Conservation (phyloP, 2,113 vertebrate species). For the Cyanocitta stelleri region DNA sequence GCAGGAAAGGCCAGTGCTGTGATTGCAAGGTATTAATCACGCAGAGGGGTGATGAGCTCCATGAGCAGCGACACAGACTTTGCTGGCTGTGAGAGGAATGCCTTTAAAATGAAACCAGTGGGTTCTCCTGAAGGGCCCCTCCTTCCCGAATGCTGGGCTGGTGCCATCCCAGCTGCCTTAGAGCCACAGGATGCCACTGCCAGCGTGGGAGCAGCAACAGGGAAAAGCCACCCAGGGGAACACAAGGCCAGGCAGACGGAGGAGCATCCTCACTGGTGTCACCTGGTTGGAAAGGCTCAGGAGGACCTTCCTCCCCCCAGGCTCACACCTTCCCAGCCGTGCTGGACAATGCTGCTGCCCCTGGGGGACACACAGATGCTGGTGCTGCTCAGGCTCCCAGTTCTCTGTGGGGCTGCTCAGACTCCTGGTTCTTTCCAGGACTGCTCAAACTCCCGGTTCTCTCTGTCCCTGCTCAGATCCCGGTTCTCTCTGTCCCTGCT, state of each 20-base stretch:
- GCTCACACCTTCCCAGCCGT: accelerated
- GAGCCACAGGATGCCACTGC: accelerated
- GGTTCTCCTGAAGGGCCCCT: accelerated
- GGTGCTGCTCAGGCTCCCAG: neutral
- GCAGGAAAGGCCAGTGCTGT: neutral
- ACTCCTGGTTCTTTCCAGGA: no score
- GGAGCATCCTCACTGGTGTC: neutral
- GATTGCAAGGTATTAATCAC: neutral
- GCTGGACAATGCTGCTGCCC: neutral
- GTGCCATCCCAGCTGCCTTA: accelerated
- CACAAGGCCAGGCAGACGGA: accelerated
- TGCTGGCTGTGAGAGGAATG: neutral
- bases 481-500: neutral
- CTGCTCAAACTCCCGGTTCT: no score
- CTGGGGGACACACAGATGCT: accelerated
- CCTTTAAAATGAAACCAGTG: accelerated
- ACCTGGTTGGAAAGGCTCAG: neutral
- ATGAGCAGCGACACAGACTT: accelerated
- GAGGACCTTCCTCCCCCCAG: no score
- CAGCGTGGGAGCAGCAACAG: neutral
- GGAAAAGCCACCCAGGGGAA: accelerated
- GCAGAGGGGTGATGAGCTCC: neutral
- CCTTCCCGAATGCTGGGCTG: accelerated
- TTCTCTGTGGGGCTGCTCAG: no score
- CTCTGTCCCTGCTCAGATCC: neutral